Evolutionary conservation across 30 jellyfish, hydroid and myxozoan species (phyloP).

Genomic region (Hydractinia echinata): DNA sequence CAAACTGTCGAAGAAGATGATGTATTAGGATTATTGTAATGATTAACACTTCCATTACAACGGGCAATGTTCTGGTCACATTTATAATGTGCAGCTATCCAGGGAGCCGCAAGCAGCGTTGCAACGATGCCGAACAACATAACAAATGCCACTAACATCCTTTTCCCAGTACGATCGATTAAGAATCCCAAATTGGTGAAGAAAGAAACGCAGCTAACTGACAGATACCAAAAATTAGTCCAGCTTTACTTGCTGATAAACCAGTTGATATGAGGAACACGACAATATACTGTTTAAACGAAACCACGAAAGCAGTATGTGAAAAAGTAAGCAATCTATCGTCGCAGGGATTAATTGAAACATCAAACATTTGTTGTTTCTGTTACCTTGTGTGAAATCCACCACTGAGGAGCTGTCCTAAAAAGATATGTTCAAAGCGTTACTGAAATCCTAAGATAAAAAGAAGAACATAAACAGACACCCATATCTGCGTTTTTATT

Average conservation of each 20-base stretch:
- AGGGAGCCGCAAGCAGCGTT: too few relatives aligned
- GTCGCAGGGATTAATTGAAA: conserved; percentile 34
- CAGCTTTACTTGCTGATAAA: conserved; percentile 70
- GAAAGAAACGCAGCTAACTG: conserved; percentile 50
- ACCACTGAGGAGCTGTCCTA: too few relatives aligned
- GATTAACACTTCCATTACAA: too few relatives aligned
- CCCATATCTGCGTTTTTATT: too few relatives aligned
- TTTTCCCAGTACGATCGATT: conserved; percentile 64
- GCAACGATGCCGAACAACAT: too few relatives aligned
- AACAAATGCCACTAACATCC: neutral
- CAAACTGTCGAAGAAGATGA: too few relatives aligned
- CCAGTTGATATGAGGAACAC: conserved; percentile 62
- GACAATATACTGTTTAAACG: conserved; percentile 48
- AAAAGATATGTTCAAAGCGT: too few relatives aligned
- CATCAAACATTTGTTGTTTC: neutral
- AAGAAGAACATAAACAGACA: too few relatives aligned
- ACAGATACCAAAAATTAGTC: conserved; percentile 57
- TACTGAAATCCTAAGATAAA: too few relatives aligned
- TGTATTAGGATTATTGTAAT: too few relatives aligned
- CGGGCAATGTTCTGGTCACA: too few relatives aligned
- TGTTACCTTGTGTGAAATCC: neutral
- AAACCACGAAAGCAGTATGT: conserved; percentile 43
- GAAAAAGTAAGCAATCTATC: conserved; percentile 63
- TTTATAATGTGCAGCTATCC: too few relatives aligned
- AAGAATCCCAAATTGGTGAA: conserved; percentile 69